phyloP scores from a whole-genome alignment of 2,797 vertebrate genomes.

The Bothrops alternatus region DNA sequence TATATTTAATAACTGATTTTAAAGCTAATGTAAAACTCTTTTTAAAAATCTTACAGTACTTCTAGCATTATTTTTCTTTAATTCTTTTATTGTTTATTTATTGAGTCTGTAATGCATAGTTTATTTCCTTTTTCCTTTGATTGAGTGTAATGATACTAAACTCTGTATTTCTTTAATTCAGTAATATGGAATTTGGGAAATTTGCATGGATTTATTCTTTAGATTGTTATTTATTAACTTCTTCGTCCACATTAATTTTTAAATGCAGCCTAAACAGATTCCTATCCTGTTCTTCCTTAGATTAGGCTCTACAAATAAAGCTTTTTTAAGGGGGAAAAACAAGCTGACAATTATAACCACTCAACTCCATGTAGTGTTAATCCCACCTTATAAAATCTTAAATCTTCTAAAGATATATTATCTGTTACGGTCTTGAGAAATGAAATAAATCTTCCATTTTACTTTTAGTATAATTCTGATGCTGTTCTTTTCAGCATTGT shows the following conservation, averaged over 20 bases:
- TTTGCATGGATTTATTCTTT: neutral
- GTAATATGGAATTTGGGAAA: neutral
- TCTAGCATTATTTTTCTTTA: neutral
- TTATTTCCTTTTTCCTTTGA: neutral
- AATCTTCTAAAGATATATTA: neutral
- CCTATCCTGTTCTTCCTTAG: neutral
- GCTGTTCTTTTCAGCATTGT: slow-evolving; percentile 77
- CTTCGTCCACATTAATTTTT: neutral
- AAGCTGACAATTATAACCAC: neutral
- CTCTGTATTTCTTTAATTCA: neutral
- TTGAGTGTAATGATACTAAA: neutral
- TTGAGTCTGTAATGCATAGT: neutral
- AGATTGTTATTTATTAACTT: neutral
- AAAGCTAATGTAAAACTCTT: neutral
- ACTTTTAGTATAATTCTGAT: neutral
- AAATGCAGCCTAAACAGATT: neutral
- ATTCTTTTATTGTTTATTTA: neutral
- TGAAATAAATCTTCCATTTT: neutral
- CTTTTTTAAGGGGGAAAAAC: neutral
- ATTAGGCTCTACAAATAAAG: neutral
- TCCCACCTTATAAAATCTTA: neutral
- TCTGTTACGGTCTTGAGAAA: neutral
- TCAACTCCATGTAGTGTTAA: neutral
- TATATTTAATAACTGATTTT: neutral
- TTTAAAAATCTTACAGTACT: neutral